Evolutionary conservation across 2,888 invertebrate species (phyloP), one percentile per base, ranked within the genome.

Genomic region (Nymphalis polychloros): DNA sequence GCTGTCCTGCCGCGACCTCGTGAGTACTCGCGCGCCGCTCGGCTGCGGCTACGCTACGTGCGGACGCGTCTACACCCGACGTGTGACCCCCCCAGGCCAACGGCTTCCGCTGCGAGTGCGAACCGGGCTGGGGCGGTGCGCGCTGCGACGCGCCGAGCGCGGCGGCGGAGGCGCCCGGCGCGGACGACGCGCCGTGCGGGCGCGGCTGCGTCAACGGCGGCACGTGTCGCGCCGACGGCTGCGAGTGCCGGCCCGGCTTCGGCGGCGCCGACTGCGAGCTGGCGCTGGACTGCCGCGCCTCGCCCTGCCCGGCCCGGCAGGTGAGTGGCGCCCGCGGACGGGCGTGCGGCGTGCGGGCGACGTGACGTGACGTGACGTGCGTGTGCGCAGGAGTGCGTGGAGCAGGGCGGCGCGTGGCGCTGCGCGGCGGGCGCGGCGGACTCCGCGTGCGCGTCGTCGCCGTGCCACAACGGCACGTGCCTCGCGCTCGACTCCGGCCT

Each of bases 391-490:
- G 89, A 90, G 67, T 96, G 96, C 84, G 88, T 92, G 64, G 88
- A 94, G 71, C 77, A 75, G 61, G 71, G 70, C 66, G 75, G 76
- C n/a, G 68, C 76, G 68, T 96, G 96, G 89, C 88, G 90, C 17
- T 96, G 96, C 86, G 87, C 86, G 10, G 83, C 89, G 74, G 86
- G 92, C 49, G 94, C 95, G 78, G 92, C 95, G 19, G 94, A 95
- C 82, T 95, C 96, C 60, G 94, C 94, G 67, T 96, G 96, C 84
- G 90, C 93, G 17, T 86, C 92, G 60, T 91, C 93, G 75, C 95
- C 95, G 41, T 98, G 97, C 92, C 93, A 95, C 85, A 96, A 96
- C 88, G 96, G 95, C 77, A 95, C 95, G 65, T 97, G 97, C 86
- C 87, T 93, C 72, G 94, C 95, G 84, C 94, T 95, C 81, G 86